Conservation (phyloP, 2,797 vertebrate genomes). For the Sebastes baramenuke region DNA sequence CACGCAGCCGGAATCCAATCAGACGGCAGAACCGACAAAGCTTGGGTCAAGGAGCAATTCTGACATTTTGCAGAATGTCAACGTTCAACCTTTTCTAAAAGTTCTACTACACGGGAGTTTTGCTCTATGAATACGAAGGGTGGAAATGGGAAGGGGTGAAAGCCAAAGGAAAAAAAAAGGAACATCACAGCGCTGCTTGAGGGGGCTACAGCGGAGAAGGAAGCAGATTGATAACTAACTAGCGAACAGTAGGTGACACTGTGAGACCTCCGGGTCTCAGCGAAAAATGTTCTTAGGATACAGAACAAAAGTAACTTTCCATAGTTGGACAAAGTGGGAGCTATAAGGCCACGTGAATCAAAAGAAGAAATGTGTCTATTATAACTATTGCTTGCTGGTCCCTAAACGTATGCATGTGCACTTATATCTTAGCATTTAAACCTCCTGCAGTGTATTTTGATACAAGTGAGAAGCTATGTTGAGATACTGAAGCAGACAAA, state of each 20-base stretch:
- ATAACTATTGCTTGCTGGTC: neutral
- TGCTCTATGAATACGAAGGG: constrained; percentile 40
- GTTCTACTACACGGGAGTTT: constrained; percentile 64
- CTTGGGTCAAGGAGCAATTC: constrained; percentile 73
- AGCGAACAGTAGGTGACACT: constrained; percentile 58
- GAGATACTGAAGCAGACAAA: constrained; percentile 18
- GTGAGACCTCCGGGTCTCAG: constrained; percentile 55
- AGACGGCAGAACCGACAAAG: constrained; percentile 48
- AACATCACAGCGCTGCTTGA: constrained; percentile 59
- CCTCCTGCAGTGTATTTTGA: constrained; percentile 3
- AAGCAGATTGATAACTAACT: constrained; percentile 61
- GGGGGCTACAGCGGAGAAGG: constrained; percentile 41
- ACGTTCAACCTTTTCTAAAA: constrained; percentile 75
- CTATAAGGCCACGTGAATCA: constrained; percentile 22
- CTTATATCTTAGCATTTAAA: constrained; percentile 20
- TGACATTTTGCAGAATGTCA: constrained; percentile 77
- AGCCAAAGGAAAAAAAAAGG: constrained; percentile 30
- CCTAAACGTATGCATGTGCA: neutral
- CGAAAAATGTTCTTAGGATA: constrained; percentile 43
- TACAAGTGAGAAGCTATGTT: neutral
- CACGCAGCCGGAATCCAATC: constrained; percentile 75
- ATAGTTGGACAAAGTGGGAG: constrained; percentile 64
- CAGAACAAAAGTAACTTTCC: constrained; percentile 58
- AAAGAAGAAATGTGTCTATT: constrained; percentile 14
- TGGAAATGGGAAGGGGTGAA: constrained; percentile 46